Percentiles rank a stretch among this genome's conserved stretches.
These are phyloP conservation scores for Geotria australis DNA, from an alignment of 2,797 vertebrate genomes.

Conservation along the genomic window DNA sequence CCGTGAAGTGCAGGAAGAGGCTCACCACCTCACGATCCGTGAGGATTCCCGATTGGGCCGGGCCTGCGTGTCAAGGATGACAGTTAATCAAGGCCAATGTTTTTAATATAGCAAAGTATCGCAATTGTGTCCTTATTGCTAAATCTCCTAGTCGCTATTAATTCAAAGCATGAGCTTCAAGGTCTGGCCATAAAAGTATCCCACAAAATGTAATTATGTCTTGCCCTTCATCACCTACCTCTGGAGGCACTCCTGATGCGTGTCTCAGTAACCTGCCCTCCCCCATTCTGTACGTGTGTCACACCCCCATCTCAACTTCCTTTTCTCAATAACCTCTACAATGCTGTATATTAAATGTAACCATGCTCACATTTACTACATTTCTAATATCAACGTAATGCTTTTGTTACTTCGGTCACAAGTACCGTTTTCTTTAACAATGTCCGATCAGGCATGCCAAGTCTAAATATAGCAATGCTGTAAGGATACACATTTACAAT, in stretches of 20 bases:
- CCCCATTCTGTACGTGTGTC: too few species aligned
- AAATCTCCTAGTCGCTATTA: neutral
- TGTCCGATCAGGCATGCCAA: too few species aligned
- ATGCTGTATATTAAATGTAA: too few species aligned
- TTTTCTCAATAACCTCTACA: neutral
- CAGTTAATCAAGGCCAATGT: too few species aligned
- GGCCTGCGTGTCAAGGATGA: slow-evolving; percentile 26
- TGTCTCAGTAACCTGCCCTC: neutral
- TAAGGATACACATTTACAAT: too few species aligned
- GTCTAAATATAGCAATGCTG: too few species aligned
- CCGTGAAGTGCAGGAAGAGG: slow-evolving; percentile 91
- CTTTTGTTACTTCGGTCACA: too few species aligned
- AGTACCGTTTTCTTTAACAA: too few species aligned
- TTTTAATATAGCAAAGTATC: neutral
- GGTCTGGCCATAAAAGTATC: too few species aligned
- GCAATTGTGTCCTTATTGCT: slow-evolving; percentile 2
- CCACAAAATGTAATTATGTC: slow-evolving; percentile 5
- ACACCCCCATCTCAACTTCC: neutral
- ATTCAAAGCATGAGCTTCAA: slow-evolving; percentile 2
- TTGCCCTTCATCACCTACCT: neutral
- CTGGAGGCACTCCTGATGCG: neutral
- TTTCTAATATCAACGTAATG: too few species aligned
- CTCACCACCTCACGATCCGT: slow-evolving; percentile 67
- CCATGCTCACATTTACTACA: too few species aligned
- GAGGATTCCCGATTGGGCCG: slow-evolving; percentile 45